phyloP scores from a whole-genome alignment of 2,113 vertebrate genomes.

The Vicugna pacos region DNA sequence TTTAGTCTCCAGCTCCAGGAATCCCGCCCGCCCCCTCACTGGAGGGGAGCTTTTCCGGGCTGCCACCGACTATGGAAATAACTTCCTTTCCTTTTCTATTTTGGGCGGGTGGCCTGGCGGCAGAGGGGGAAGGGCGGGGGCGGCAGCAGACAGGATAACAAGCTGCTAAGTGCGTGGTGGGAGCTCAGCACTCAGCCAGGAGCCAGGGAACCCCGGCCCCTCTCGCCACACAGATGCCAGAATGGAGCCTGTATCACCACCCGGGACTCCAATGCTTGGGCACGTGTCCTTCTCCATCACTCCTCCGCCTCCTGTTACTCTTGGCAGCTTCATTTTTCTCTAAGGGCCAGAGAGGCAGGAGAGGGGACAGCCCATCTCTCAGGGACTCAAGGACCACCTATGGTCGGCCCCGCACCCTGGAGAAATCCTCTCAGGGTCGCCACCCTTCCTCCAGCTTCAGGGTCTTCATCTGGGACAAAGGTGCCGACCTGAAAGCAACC shows the following conservation, averaged over 20 bases:
- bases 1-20: conserved; percentile 79
- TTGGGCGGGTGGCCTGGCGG: conserved; percentile 55
- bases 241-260: not conserved
- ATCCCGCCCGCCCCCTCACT: conserved; percentile 79
- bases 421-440: not conserved
- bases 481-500: not conserved
- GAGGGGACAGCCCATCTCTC: not conserved
- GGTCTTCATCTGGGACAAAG: not conserved
- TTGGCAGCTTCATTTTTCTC: not conserved
- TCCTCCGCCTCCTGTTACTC: not conserved
- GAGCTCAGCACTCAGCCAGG: not conserved
- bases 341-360: not conserved
- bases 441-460: not conserved
- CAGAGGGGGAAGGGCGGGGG: conserved; percentile 19
- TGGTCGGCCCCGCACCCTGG: not conserved
- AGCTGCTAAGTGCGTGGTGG: conserved; percentile 61
- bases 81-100: conserved; percentile 82
- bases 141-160: conserved; percentile 68
- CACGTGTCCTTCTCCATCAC: not conserved
- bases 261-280: not conserved
- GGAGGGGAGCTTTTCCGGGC: conserved; percentile 77
- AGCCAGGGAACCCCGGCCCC: conserved; percentile 51
- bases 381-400: not conserved
- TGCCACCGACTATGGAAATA: conserved; percentile 69
- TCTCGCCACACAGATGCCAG: not conserved